phyloP scores from a whole-genome alignment of 1,140 invertebrate species.

The Drosophila sechellia region DNA sequence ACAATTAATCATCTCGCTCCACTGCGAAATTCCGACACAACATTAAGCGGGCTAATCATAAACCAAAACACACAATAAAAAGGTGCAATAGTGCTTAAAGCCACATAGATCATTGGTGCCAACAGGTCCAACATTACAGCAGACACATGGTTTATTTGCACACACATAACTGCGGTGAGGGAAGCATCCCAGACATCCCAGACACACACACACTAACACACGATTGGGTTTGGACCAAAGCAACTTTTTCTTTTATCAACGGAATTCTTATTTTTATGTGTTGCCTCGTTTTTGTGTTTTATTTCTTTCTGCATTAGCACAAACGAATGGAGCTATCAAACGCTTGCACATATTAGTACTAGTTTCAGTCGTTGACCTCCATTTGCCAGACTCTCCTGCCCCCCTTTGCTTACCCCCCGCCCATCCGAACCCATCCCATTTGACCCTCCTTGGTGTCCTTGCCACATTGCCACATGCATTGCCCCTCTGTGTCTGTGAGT shows the following conservation, averaged over 20 bases:
- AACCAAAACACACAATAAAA: constrained; percentile 39
- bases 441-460: constrained; percentile 27
- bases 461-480: constrained; percentile 49
- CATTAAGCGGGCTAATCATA: constrained; percentile 43
- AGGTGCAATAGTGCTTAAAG: constrained; percentile 35
- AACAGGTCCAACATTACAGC: constrained; percentile 62
- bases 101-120: constrained; percentile 40
- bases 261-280: constrained; percentile 60
- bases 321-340: constrained; percentile 59
- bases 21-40: constrained; percentile 6
- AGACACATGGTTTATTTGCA: constrained; percentile 26
- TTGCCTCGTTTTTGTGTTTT: constrained; percentile 61
- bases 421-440: not conserved
- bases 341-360: constrained; percentile 62
- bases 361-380: constrained; percentile 84
- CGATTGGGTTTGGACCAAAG: constrained; percentile 47
- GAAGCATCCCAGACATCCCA: constrained; percentile 25
- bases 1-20: too few species aligned
- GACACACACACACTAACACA: constrained; percentile 11
- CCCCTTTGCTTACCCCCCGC: not conserved
- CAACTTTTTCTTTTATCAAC: constrained; percentile 72
- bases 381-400: constrained; percentile 67
- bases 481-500: constrained; percentile 57
- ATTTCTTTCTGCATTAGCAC: constrained; percentile 76
- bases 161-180: constrained; percentile 25